Evolutionary conservation across 2,797 vertebrate genomes (phyloP), one percentile per base, ranked within the genome.

Genomic region (Alosa sapidissima): DNA sequence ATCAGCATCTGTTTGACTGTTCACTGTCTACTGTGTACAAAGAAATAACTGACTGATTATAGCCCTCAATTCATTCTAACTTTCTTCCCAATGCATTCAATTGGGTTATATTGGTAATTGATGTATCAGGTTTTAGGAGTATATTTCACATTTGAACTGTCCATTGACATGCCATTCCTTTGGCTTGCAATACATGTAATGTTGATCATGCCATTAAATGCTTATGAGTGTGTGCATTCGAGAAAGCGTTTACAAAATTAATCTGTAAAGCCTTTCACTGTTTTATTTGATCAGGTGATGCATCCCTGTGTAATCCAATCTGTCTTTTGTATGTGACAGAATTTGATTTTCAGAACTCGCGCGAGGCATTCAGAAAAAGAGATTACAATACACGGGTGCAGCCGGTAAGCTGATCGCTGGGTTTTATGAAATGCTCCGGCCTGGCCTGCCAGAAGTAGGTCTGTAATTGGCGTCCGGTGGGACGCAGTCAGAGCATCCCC

Each of bases 321-420:
- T 81, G 51, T 54, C 24, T 83, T 85, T 83, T 86, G 72, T 86
- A 51, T 84, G 85, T 82, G 75, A 49, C 75, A 65, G 84, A 89
- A 86, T 87, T 83, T 81, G 36, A 89, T 89, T 89, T 88, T 51
- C 81, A 14, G 45, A 84, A 84, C 55, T 65, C 49, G 72, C 72
- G 45, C 81, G 28, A 52, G 45, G 49, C 54, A 54, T 68, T 14
- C 55, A 14, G 48, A 72, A 52, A n/a, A 55, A 21, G 55, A 84
- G 10, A 11, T 52, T 54, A 72, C 58, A 83, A 21, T 48, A 49
- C 75, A 36, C 84, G 33, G 60, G 24, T 65, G 75, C 84, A 72
- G 54, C 78, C 36, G 6, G 68, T 83, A 83, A 81, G 85, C 54
- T 83, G 82, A 81, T 89, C 68, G 81, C 19, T n/a, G 19, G 9